Evolutionary conservation across 2,888 invertebrate genomes (phyloP).

Genomic region (Erebia epiphron): DNA sequence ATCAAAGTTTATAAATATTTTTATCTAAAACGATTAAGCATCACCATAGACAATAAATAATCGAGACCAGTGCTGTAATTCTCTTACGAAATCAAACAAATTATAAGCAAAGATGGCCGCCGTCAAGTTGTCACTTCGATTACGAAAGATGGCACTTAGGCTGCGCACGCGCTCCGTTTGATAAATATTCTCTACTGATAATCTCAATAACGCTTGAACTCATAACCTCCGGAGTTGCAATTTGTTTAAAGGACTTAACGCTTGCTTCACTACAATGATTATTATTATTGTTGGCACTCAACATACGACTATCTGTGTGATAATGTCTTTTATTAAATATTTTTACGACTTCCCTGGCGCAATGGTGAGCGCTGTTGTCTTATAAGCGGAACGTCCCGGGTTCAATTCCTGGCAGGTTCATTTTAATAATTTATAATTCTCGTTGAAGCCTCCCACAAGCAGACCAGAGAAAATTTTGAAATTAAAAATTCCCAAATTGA

Average conservation of each 20-base stretch:
- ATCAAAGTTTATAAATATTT: background rate
- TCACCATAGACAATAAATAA: constrained; percentile 16
- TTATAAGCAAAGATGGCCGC: constrained; percentile 51
- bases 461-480: no score
- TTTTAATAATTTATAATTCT: no score
- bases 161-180: constrained; percentile 45
- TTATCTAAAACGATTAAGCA: background rate
- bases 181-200: constrained; percentile 37
- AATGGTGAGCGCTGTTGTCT: no score
- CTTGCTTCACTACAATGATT: background rate
- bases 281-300: no score
- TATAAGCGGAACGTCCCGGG: no score
- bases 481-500: no score
- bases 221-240: constrained; percentile 35
- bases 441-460: no score
- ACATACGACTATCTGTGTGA: background rate
- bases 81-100: constrained; percentile 52
- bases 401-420: no score
- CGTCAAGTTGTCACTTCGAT: constrained; percentile 57
- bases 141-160: constrained; percentile 54
- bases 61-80: constrained; percentile 20
- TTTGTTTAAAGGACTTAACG: constrained; percentile 18
- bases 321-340: background rate
- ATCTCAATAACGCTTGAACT: constrained; percentile 37
- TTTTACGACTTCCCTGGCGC: no score